phyloP scores from a whole-genome alignment of 2,797 vertebrate species.

The Phrynocephalus guinanensis region DNA sequence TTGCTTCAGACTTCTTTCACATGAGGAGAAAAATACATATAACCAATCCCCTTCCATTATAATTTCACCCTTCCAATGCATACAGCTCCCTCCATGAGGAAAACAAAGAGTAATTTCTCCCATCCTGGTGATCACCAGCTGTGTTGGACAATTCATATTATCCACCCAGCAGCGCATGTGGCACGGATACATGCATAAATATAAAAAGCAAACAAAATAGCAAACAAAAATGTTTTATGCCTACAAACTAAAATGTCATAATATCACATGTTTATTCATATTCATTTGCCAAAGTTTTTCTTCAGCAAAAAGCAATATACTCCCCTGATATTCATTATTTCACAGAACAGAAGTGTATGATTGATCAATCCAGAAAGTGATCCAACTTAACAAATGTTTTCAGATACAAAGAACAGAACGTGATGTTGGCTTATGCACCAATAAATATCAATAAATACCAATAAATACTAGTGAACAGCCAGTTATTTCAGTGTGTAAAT shows the following conservation, averaged over 20 bases:
- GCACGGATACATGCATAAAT: neutral
- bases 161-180: neutral
- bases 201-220: neutral
- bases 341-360: neutral
- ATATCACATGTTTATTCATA: neutral
- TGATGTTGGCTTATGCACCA: neutral
- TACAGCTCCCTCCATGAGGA: too few species aligned
- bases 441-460: neutral
- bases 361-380: neutral
- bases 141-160: neutral
- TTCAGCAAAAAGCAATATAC: neutral
- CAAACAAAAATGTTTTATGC: neutral
- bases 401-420: neutral
- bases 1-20: neutral
- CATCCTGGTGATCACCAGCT: neutral
- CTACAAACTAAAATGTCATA: constrained; percentile 1
- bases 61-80: neutral
- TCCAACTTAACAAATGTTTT: neutral
- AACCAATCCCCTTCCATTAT: neutral
- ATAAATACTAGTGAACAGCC: neutral
- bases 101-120: neutral
- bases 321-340: neutral
- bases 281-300: constrained; percentile 4
- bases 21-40: neutral
- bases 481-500: neutral